phyloP scores from a whole-genome alignment of 2,113 vertebrate species.

The Chunga burmeisteri region DNA sequence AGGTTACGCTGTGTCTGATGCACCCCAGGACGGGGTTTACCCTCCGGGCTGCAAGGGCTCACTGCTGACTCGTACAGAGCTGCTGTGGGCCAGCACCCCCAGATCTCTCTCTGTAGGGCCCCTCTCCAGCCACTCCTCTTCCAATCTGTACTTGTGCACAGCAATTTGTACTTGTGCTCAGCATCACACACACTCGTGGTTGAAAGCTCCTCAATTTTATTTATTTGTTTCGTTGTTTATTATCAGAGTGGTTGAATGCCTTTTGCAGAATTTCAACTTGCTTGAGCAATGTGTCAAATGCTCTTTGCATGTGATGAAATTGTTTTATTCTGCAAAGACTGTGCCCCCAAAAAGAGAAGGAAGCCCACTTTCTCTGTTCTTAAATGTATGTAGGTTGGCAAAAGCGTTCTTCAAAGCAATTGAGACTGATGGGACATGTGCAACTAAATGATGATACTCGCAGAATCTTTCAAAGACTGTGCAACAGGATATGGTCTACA shows the following conservation, averaged over 20 bases:
- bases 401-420: slow-evolving; percentile 35
- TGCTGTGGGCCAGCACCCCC: not conserved
- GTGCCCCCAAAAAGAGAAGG: not conserved
- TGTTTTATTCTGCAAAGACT: not conserved
- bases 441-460: not conserved
- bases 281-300: not conserved
- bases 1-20: not conserved
- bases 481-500: slow-evolving; percentile 47
- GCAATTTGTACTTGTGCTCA: not conserved
- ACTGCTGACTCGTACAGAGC: not conserved
- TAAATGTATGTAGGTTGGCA: not conserved
- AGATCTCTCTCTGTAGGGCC: not conserved
- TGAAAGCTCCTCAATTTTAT: not conserved
- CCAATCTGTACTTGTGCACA: not conserved
- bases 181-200: not conserved
- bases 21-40: not conserved
- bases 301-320: not conserved
- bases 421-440: not conserved
- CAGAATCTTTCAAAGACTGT: slow-evolving; percentile 28
- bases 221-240: not conserved
- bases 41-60: not conserved
- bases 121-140: not conserved
- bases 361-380: slow-evolving; percentile 27
- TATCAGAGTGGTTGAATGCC: not conserved
- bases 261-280: not conserved